A percentile compares a stretch with the other conserved stretches of the same genome.
These are phyloP conservation scores for Virgularia gustaviana DNA, from an alignment of 92 coral and sea anemone genomes.

Conservation along the genomic window DNA sequence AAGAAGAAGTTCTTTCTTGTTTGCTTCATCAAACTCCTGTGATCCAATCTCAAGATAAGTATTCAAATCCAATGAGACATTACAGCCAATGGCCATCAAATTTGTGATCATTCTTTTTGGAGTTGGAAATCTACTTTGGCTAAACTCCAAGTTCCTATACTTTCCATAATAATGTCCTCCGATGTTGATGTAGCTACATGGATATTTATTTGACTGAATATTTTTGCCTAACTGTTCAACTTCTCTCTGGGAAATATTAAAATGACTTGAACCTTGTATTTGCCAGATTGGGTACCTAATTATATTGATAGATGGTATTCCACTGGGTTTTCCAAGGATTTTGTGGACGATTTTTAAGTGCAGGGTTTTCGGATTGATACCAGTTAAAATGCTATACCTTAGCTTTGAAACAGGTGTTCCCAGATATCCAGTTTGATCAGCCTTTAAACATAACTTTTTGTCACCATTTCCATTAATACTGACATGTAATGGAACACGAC, in stretches of 20 bases:
- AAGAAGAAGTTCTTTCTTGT: slow-evolving; percentile 49
- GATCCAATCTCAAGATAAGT: slow-evolving; percentile 72
- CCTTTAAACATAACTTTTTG: slow-evolving; percentile 54
- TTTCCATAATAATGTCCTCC: slow-evolving; percentile 59
- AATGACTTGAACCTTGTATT: slow-evolving; percentile 32
- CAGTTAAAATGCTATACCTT: slow-evolving; percentile 62
- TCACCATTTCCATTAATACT: slow-evolving; percentile 57
- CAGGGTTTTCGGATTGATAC: slow-evolving; percentile 47
- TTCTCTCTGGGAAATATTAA: slow-evolving; percentile 47
- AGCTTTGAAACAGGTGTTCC: slow-evolving; percentile 40
- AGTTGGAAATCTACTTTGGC: slow-evolving; percentile 51
- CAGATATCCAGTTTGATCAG: slow-evolving; percentile 59
- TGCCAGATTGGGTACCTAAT: slow-evolving; percentile 73
- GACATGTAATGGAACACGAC: slow-evolving; percentile 67
- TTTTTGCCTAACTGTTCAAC: slow-evolving; percentile 50
- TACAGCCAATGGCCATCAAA: slow-evolving; percentile 44
- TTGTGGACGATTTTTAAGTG: slow-evolving; percentile 54
- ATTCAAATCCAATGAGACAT: slow-evolving; percentile 61
- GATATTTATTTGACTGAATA: slow-evolving; percentile 37
- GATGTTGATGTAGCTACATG: slow-evolving; percentile 62
- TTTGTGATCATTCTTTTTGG: slow-evolving; percentile 45
- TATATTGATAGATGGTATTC: slow-evolving; percentile 57
- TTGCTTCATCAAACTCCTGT: slow-evolving; percentile 53
- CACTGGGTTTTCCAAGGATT: slow-evolving; percentile 45
- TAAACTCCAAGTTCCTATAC: slow-evolving; percentile 66